Evolutionary conservation across 2,888 invertebrate genomes (phyloP).

Genomic region (Osmoderma eremita): DNA sequence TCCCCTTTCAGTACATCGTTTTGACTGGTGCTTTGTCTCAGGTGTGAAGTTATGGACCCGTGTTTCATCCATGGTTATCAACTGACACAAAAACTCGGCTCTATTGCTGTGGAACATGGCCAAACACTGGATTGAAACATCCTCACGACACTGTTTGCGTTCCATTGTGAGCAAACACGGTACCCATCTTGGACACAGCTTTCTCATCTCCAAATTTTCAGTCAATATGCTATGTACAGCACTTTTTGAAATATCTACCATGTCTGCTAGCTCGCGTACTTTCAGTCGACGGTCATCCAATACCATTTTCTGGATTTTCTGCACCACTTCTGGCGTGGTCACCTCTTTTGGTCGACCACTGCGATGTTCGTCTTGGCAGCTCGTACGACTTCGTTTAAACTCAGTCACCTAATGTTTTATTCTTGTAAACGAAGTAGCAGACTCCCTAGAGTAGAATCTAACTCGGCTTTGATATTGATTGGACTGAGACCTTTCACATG

Average conservation of each 20-base stretch:
- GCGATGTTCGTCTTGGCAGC: no score
- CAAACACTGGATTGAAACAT: slow-evolving; percentile 4
- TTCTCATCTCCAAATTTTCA: background rate
- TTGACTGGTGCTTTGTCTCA: no score
- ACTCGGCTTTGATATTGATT: background rate
- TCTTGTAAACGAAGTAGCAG: background rate
- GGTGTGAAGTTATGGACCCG: no score
- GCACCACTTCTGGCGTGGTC: background rate
- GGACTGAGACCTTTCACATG: slow-evolving; percentile 4
- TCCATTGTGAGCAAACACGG: background rate
- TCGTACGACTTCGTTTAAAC: no score
- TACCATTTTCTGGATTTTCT: background rate
- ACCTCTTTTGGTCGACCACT: background rate
- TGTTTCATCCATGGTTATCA: no score
- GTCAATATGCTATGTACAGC: background rate
- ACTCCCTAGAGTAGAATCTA: slow-evolving; percentile 8
- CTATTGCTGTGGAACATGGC: slow-evolving; percentile 3
- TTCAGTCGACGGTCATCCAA: no score
- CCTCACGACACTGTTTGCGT: background rate
- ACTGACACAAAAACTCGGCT: no score
- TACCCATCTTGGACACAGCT: background rate
- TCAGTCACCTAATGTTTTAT: background rate
- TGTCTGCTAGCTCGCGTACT: no score
- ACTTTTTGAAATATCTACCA: no score
- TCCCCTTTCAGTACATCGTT: no score